Percentiles rank a stretch among this genome's conserved stretches.
Evolutionary conservation across 2,113 vertebrate genomes (phyloP).

Genomic region (Meriones unguiculatus): DNA sequence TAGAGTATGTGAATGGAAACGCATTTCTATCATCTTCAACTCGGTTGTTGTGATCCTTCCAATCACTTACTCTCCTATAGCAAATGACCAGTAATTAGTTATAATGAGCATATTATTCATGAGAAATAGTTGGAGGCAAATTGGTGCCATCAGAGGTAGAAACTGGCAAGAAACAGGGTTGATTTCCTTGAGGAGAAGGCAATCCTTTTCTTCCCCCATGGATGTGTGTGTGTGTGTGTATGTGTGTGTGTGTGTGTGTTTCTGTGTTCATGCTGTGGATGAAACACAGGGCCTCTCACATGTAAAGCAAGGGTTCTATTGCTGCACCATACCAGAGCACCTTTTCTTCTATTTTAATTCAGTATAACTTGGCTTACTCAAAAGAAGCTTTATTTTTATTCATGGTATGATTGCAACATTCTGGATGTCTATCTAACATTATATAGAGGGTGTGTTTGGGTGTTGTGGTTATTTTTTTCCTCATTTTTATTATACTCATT

Average conservation of each 20-base stretch:
- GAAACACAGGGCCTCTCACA: not conserved
- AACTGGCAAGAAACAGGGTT: not conserved
- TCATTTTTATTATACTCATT: too few relatives aligned
- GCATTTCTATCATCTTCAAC: not conserved
- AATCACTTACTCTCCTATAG: not conserved
- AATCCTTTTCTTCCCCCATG: not conserved
- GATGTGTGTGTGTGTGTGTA: not conserved
- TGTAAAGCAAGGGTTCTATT: not conserved
- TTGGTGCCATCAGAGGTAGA: not conserved
- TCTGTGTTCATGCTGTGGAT: not conserved
- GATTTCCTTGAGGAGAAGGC: not conserved
- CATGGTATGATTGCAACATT: too few relatives aligned
- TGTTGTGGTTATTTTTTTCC: too few relatives aligned
- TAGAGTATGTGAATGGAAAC: not conserved
- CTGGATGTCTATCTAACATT: too few relatives aligned
- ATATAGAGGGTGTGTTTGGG: too few relatives aligned
- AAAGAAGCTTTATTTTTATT: too few relatives aligned
- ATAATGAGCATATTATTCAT: slow-evolving; percentile 9
- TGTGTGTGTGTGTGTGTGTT: not conserved
- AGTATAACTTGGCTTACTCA: not conserved
- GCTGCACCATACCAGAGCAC: not conserved
- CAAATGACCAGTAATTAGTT: slow-evolving; percentile 22
- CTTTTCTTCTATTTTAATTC: not conserved
- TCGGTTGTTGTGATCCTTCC: not conserved
- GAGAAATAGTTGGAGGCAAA: slow-evolving; percentile 19